These are phyloP conservation scores for Cynocephalus volans DNA, from an alignment of 2,113 vertebrate genomes.

Conservation along the genomic window DNA sequence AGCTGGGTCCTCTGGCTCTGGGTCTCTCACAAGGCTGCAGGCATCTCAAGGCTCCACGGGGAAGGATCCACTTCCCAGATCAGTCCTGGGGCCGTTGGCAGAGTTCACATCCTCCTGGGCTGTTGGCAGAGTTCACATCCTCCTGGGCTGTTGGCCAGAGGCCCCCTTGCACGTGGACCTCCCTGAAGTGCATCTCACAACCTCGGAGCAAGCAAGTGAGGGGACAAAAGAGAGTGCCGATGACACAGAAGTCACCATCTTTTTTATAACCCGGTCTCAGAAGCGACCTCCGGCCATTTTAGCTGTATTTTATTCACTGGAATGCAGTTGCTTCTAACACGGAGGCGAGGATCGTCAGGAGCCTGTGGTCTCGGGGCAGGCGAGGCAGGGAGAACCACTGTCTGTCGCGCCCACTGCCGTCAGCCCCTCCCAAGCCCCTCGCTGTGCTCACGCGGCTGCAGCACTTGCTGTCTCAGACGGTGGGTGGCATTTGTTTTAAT, in stretches of 20 bases:
- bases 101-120: background rate
- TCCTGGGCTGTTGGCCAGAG: background rate
- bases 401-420: background rate
- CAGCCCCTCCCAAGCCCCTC: background rate
- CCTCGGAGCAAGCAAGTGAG: background rate
- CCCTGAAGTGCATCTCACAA: background rate
- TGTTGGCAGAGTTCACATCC: background rate
- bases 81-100: background rate
- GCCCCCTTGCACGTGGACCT: too few relatives aligned
- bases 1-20: background rate
- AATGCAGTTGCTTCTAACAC: background rate
- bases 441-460: background rate
- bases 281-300: background rate
- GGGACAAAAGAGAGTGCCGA: background rate
- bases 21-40: too few relatives aligned
- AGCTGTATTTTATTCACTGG: background rate
- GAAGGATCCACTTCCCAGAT: background rate
- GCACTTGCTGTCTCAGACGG: background rate
- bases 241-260: background rate
- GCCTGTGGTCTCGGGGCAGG: background rate
- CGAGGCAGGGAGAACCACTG: background rate
- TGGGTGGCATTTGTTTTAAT: background rate
- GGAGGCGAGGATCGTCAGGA: too few relatives aligned
- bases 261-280: too few relatives aligned
- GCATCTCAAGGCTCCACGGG: background rate